Percentiles rank a stretch among this genome's conserved stretches.
These are phyloP conservation scores for Oostethus manadensis DNA, from an alignment of 2,113 vertebrate genomes.

Conservation along the genomic window DNA sequence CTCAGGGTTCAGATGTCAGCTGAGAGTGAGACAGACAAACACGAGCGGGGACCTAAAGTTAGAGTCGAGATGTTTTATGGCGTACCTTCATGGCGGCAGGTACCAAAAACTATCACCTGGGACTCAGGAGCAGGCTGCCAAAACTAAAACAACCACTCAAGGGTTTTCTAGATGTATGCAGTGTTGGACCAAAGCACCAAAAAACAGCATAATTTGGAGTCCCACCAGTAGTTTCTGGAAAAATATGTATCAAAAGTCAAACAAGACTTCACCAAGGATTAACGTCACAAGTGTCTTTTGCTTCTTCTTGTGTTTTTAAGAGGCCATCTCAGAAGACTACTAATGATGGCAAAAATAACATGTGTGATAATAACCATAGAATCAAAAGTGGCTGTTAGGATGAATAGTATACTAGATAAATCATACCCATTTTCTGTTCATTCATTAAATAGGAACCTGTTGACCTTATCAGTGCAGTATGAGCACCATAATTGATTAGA, in stretches of 20 bases:
- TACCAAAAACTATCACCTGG: conserved; percentile 63
- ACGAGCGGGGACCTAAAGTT: conserved; percentile 62
- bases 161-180: conserved; percentile 6
- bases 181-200: too few species aligned
- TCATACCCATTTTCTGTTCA: too few species aligned
- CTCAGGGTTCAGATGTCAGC: conserved; percentile 74
- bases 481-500: too few species aligned
- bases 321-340: too few species aligned
- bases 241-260: neutral
- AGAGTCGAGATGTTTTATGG: conserved; percentile 52
- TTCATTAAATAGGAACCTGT: too few species aligned
- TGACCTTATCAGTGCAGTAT: too few species aligned
- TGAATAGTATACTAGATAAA: too few species aligned
- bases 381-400: too few species aligned
- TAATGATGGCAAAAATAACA: too few species aligned
- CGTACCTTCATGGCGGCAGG: conserved; percentile 59
- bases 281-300: too few species aligned
- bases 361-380: too few species aligned
- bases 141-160: conserved; percentile 39
- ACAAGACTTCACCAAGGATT: neutral
- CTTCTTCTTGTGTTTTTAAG: too few species aligned
- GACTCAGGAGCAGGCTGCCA: conserved; percentile 38
- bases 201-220: neutral
- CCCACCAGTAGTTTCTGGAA: neutral
- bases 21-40: conserved; percentile 68